Base-by-base conservation (phyloP, 2,113 vertebrate species). In the Synchiropus splendidus region DNA sequence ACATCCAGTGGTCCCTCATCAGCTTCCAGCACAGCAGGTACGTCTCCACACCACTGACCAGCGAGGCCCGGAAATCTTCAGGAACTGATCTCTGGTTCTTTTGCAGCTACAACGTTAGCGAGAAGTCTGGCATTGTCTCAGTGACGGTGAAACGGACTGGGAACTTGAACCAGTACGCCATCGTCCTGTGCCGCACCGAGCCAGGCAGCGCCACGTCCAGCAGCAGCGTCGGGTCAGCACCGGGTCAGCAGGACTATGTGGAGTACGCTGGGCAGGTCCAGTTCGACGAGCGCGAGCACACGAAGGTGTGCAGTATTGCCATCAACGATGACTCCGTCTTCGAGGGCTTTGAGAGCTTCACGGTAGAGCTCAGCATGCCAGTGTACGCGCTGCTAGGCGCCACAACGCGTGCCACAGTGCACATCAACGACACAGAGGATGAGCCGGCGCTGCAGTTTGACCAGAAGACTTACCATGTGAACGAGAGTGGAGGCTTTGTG, bases 1-100 rank as follows among this genome's bases (percentile, higher is more conserved):
- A 95, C 35, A n/a, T 99, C 54, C 94, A 92, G 83, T 98, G 94
- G 94, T 96, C 94, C 1, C 86, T 96, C 50, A 89, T 98, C 86
- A 91, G 90, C 83, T 97, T 99, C 42, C 68, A 87, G 2, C 58
- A 89, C 45, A 62, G 64, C 57, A 98, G 91, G 95, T 98, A 11
- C 1, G 56, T 21, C 10, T 12, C 4, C 31, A 32, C 31, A 10
- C 36, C 11, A 27, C 13, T 5, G 9, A 11, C 1, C 4, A 2
- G 13, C 33, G 8, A 1, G 12, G 2, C 33, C 33, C 13, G 12
- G 12, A 10, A 34, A 3, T 11, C 36, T 10, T 0, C 9, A 36
- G 15, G 10, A 36, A 14, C 13, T 16, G 17, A 39, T 10, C 10
- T 5, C 8, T 39, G 14, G 11, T 18, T 17, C 1, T 12, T 6